Evolutionary conservation across 23 tunicate genomes (phyloP), one percentile per base, ranked within the genome.

Genomic region (Botrylloides violaceus): DNA sequence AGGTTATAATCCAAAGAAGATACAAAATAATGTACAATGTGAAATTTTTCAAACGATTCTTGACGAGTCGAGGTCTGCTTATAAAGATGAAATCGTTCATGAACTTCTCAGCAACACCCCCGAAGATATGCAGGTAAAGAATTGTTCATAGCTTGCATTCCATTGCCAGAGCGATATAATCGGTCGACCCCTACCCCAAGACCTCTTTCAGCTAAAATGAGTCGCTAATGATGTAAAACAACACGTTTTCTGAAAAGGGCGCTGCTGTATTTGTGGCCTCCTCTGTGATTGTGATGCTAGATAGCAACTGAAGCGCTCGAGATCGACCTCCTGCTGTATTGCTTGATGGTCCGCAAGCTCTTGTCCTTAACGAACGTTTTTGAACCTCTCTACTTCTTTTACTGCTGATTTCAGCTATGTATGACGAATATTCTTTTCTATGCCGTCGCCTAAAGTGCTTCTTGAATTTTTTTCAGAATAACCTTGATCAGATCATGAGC

Each of bases 31-130:
- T 59, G 86, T 84, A 4, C 87, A 84, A 77, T 92, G 92, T 66
- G 98, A 92, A 72, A 92, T 92, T 39, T 84, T 92, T 60, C 92
- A 92, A 80, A 79, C 85, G 15, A 83, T 91, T 20, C 58, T 92
- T 30, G 98, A 84, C 49, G 98, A 92, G 71, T 83, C 98, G n/a
- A 68, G 76, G 22, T 80, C 83, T 7, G 77, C 87, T 36, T 92
- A 92, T 49, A 71, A 84, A 35, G 29, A 65, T 34, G 77, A 84
- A 9, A 80, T 92, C 39, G 98, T 92, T 48, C 87, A 84, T 64
- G 92, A 84, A 72, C 59, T 92, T 31, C 70, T 61, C 62, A 92
- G 98, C 65, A 72, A 92, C 64, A 84, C 83, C 4, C 87, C 92
- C 28, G 92, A 92, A 29, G 92, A 92, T 56, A 92, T 92, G 92